phyloP scores from a whole-genome alignment of 2,797 vertebrate species.

The Saxicola maurus region DNA sequence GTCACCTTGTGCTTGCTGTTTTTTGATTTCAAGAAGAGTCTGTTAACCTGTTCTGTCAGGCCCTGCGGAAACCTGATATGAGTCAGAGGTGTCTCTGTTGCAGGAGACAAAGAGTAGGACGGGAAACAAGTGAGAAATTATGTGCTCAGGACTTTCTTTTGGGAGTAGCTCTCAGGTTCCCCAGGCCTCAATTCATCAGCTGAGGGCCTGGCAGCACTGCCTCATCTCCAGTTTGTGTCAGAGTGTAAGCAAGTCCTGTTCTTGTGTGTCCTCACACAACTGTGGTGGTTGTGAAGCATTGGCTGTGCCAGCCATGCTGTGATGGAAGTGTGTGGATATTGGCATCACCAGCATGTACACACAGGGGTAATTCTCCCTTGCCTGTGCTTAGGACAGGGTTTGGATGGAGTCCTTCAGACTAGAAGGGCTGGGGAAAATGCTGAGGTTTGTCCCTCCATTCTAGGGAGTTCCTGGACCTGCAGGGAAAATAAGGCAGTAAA shows the following conservation, averaged over 20 bases:
- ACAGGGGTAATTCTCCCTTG: background rate
- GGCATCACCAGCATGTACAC: background rate
- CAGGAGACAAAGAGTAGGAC: background rate
- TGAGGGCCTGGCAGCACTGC: rapidly evolving
- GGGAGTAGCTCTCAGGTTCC: background rate
- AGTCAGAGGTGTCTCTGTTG: background rate
- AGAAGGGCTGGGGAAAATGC: background rate
- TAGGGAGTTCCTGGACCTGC: background rate
- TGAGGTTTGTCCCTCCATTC: background rate
- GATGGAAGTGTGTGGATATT: background rate
- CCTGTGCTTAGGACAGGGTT: background rate
- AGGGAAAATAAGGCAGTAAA: background rate
- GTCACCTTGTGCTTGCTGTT: background rate
- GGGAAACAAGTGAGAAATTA: background rate
- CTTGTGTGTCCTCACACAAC: background rate
- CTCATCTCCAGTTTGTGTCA: background rate
- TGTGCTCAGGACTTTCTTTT: background rate
- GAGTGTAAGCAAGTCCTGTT: background rate
- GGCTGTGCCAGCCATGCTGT: background rate
- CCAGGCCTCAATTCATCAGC: rapidly evolving
- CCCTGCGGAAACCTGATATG: background rate
- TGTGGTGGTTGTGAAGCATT: background rate
- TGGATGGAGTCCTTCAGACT: background rate
- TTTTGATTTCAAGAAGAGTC: slow-evolving; percentile 3
- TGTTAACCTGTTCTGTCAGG: background rate